Evolutionary conservation across 2,113 vertebrate genomes (phyloP).

Genomic region (Brachirus orientalis): DNA sequence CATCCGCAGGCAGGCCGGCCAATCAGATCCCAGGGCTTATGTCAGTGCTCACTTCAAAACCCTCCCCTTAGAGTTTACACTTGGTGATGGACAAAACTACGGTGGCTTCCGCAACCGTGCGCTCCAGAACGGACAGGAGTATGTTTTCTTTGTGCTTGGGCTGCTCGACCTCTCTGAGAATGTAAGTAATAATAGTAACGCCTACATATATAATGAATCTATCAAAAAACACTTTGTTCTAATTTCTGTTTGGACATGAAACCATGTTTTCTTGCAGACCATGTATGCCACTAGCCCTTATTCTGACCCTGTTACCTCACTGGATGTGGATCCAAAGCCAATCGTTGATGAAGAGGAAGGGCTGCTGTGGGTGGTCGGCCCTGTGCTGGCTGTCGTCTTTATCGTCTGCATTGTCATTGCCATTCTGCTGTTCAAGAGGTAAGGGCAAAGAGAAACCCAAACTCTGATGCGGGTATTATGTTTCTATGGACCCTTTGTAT

Average conservation of each 20-base stretch:
- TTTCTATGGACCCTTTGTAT: too few relatives aligned
- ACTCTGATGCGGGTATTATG: background rate
- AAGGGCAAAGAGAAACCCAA: conserved; percentile 39
- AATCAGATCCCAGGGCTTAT: conserved; percentile 90
- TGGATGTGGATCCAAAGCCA: conserved; percentile 95
- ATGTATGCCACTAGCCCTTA: conserved; percentile 97
- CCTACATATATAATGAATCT: too few relatives aligned
- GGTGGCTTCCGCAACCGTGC: conserved; percentile 95
- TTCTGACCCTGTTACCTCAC: conserved; percentile 94
- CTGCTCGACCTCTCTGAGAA: conserved; percentile 96
- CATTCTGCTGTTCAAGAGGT: conserved; percentile 99
- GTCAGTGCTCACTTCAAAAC: conserved; percentile 94
- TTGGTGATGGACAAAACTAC: conserved; percentile 94
- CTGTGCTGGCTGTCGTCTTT: conserved; percentile 97
- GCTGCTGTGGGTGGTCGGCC: conserved; percentile 97
- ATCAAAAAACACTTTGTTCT: background rate
- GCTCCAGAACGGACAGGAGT: conserved; percentile 95
- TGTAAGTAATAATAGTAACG: conserved; percentile 81
- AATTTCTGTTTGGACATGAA: conserved; percentile 4
- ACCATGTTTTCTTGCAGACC: conserved; percentile 80
- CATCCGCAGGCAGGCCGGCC: conserved; percentile 86
- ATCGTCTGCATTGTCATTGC: conserved; percentile 99
- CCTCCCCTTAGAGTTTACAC: conserved; percentile 94
- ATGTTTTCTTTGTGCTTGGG: conserved; percentile 95
- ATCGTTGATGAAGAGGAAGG: conserved; percentile 98